Conservation (phyloP, 2,888 invertebrate genomes). For the Drosophila cyrtoloma region DNA sequence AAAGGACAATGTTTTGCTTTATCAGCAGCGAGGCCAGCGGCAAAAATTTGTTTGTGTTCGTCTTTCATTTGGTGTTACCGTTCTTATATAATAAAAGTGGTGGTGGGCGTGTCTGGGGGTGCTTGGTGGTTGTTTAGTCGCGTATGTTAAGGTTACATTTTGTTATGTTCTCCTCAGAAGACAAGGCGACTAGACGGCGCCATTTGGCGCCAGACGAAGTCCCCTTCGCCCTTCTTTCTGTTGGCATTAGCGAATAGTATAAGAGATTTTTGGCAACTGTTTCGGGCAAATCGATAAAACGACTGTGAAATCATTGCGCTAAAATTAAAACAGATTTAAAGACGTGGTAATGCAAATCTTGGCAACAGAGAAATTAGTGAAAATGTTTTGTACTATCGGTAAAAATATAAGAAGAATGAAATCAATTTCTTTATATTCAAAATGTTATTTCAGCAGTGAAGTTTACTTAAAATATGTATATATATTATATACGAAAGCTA, state of each 20-base stretch:
- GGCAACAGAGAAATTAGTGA: neutral
- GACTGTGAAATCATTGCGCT: conserved; percentile 53
- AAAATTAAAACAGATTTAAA: conserved; percentile 58
- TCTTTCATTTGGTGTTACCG: conserved; percentile 32
- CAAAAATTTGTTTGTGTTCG: conserved; percentile 57
- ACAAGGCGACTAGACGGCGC: conserved; percentile 72
- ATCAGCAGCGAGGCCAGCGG: conserved; percentile 40
- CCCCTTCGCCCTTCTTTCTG: conserved; percentile 4
- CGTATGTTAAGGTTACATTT: conserved; percentile 74
- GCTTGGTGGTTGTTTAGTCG: conserved; percentile 28
- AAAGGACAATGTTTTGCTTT: conserved; percentile 47
- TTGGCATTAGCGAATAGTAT: conserved; percentile 16
- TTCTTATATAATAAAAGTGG: conserved; percentile 54
- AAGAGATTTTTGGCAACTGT: conserved; percentile 55
- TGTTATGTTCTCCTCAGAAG: conserved; percentile 47
- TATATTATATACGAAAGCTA: neutral
- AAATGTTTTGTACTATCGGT: neutral
- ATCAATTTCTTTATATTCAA: neutral
- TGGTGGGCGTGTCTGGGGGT: conserved; percentile 10
- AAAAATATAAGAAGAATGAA: neutral
- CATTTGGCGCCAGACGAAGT: conserved; percentile 49
- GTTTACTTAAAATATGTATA: neutral
- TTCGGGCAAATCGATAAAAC: conserved; percentile 63
- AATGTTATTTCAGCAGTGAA: neutral
- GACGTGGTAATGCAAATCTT: conserved; percentile 4